phyloP scores from a whole-genome alignment of 2,113 vertebrate genomes.

The Gnathonemus echidnorhynchus region DNA sequence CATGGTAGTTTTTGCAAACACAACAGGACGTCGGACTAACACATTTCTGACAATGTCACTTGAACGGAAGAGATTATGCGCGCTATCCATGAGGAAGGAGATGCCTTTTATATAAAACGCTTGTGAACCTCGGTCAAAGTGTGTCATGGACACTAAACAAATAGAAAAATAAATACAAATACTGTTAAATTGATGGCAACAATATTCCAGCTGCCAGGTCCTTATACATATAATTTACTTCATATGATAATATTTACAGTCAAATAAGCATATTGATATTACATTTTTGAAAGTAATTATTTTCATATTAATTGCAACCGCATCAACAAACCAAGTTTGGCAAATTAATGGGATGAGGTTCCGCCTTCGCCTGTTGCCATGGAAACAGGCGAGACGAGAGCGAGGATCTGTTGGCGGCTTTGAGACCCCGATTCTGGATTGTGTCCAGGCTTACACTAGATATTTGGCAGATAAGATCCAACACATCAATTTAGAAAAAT shows the following conservation, averaged over 20 bases:
- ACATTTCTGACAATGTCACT: not conserved
- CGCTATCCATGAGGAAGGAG: not conserved
- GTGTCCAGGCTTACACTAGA: slow-evolving; percentile 27
- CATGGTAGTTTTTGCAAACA: not conserved
- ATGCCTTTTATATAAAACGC: slow-evolving; percentile 20
- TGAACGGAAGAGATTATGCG: not conserved
- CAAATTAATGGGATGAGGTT: slow-evolving; percentile 29
- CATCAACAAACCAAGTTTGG: slow-evolving; percentile 41
- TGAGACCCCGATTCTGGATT: slow-evolving; percentile 30
- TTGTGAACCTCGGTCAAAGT: slow-evolving; percentile 26
- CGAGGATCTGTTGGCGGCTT: not conserved
- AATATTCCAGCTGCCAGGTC: slow-evolving; percentile 37
- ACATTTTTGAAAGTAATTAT: slow-evolving; percentile 51
- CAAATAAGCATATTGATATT: slow-evolving; percentile 48
- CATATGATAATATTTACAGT: slow-evolving; percentile 47
- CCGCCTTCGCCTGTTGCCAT: not conserved
- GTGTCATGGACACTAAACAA: slow-evolving; percentile 24
- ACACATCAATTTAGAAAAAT: slow-evolving; percentile 52
- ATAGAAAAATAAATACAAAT: slow-evolving; percentile 29
- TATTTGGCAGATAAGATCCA: slow-evolving; percentile 43
- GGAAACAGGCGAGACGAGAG: not conserved
- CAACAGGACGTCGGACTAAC: not conserved
- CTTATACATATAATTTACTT: slow-evolving; percentile 18
- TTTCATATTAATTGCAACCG: slow-evolving; percentile 43
- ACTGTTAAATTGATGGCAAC: slow-evolving; percentile 35